Conservation (phyloP, 2,797 vertebrate species). For the Coracias cyanogaster region DNA sequence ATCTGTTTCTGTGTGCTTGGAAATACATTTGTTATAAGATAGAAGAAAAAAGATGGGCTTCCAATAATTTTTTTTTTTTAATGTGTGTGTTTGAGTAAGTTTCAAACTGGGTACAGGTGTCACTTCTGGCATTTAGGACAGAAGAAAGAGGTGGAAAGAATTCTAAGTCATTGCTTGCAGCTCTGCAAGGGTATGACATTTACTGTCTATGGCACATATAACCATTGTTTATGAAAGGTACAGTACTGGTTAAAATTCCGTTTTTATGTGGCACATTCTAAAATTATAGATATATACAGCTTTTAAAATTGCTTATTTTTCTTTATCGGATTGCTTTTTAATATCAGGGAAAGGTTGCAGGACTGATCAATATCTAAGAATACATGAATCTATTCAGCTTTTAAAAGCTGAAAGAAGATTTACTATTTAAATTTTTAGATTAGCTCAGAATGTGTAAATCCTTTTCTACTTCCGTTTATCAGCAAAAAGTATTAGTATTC, state of each 20-base stretch:
- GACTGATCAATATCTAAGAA: not conserved
- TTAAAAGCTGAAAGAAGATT: not conserved
- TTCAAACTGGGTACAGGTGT: not conserved
- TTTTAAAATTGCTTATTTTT: not conserved
- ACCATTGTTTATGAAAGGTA: not conserved
- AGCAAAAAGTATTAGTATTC: not conserved
- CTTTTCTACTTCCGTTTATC: not conserved
- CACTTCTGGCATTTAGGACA: not conserved
- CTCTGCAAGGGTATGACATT: not conserved
- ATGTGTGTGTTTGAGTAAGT: not conserved
- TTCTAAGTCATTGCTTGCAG: not conserved
- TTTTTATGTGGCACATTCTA: not conserved
- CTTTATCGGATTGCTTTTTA: not conserved
- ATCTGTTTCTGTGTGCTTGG: not conserved
- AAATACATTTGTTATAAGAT: not conserved
- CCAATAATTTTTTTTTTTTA: not conserved
- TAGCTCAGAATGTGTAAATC: not conserved
- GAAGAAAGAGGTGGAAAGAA: not conserved
- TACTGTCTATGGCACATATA: not conserved
- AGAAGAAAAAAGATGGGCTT: not conserved
- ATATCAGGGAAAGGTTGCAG: not conserved
- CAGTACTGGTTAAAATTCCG: not conserved
- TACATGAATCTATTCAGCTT: not conserved
- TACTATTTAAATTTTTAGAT: constrained; percentile 4
- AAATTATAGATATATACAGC: not conserved